Percentiles rank a stretch among this genome's conserved stretches.
Evolutionary conservation across 1,140 invertebrate species (phyloP).

Genomic region (Dolichoris vasculosae): DNA sequence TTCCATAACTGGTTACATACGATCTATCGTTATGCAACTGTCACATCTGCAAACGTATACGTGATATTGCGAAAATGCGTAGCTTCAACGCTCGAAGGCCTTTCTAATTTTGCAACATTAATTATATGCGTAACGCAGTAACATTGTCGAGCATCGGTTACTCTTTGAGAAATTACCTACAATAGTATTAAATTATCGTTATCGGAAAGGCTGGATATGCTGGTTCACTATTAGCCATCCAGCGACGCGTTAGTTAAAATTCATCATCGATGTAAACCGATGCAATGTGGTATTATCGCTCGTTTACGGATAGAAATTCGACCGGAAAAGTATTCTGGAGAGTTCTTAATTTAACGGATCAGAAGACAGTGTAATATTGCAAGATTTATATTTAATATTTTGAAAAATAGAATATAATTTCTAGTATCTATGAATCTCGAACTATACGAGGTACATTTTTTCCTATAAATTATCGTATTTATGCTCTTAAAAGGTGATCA

Average conservation of each 20-base stretch:
- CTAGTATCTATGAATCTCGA: too few species aligned
- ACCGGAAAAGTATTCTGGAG: too few species aligned
- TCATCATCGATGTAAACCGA: background rate
- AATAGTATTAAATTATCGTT: background rate
- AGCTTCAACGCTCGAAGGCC: background rate
- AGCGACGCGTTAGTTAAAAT: background rate
- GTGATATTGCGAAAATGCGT: background rate
- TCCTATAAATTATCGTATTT: too few species aligned
- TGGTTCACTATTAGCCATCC: background rate
- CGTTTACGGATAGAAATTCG: too few species aligned
- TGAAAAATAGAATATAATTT: too few species aligned
- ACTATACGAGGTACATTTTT: too few species aligned
- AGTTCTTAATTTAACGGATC: too few species aligned
- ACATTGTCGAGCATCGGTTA: background rate
- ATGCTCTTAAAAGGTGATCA: too few species aligned
- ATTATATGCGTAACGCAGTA: background rate
- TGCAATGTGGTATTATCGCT: background rate
- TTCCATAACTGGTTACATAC: background rate
- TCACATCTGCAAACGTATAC: background rate
- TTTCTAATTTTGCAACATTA: constrained; percentile 14
- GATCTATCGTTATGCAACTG: background rate
- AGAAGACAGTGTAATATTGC: too few species aligned
- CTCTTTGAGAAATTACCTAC: background rate
- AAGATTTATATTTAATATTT: too few species aligned
- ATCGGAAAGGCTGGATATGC: background rate